These are phyloP conservation scores for Drosophila suboccidentalis DNA, from an alignment of 2,888 invertebrate species.

Conservation along the genomic window DNA sequence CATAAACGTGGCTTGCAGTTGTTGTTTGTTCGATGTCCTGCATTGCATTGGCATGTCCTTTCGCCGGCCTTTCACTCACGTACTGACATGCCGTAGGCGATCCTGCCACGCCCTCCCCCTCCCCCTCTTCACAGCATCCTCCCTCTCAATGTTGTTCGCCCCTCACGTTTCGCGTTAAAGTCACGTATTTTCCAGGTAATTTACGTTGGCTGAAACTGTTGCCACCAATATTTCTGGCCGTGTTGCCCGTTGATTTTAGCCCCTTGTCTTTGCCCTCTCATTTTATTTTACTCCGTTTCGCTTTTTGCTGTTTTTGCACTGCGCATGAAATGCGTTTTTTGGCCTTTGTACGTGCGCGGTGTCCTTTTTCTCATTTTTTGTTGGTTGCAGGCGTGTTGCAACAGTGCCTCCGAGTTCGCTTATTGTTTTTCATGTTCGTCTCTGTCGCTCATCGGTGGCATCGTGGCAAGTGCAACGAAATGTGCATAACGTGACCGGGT, in stretches of 20 bases:
- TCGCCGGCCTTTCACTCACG: conserved; percentile 51
- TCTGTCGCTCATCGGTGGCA: conserved; percentile 40
- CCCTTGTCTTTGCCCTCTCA: conserved; percentile 18
- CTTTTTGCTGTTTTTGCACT: conserved; percentile 18
- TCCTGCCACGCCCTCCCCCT: neutral
- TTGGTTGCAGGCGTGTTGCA: conserved; percentile 1
- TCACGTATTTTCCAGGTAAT: conserved; percentile 85
- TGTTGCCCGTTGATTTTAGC: conserved; percentile 62
- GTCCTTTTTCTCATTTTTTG: conserved; percentile 43
- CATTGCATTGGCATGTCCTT: conserved; percentile 53
- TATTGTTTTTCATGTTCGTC: conserved; percentile 66
- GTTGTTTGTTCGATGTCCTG: conserved; percentile 54
- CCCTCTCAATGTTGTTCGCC: conserved; percentile 34
- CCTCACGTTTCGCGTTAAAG: conserved; percentile 72
- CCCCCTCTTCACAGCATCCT: neutral
- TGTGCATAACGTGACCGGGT: conserved; percentile 81
- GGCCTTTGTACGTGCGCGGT: conserved; percentile 76
- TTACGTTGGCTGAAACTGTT: conserved; percentile 83
- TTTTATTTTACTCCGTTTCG: conserved; percentile 4
- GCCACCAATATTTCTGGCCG: conserved; percentile 79
- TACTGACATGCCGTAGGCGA: conserved; percentile 32
- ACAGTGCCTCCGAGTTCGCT: conserved; percentile 35
- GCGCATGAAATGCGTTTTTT: conserved; percentile 78
- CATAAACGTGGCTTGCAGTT: conserved; percentile 54
- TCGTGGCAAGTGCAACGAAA: conserved; percentile 71